Percentiles rank a stretch among this genome's conserved stretches.
Conservation (phyloP, 2,888 invertebrate genomes). For the Myathropa florea region DNA sequence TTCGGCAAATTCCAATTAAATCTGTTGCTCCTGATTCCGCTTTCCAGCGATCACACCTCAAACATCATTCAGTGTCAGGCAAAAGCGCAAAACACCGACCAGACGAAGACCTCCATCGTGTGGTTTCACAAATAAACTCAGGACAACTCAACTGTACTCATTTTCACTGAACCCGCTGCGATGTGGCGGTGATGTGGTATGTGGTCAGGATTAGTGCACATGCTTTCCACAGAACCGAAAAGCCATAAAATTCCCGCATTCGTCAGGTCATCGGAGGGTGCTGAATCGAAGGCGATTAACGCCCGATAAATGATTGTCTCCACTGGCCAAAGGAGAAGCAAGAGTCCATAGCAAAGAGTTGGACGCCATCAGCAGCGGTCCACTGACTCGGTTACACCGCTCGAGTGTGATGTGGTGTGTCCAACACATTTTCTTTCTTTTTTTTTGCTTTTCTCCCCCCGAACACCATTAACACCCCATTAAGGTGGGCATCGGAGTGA, state of each 20-base stretch:
- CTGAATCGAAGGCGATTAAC: constrained; percentile 36
- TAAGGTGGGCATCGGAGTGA: constrained; percentile 2
- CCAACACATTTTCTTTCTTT: neutral
- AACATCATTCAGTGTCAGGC: neutral
- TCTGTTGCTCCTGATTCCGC: neutral
- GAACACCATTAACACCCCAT: constrained; percentile 5
- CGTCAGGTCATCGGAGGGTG: constrained; percentile 23
- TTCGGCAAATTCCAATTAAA: neutral
- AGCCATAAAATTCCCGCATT: constrained; percentile 6
- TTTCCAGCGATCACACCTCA: neutral
- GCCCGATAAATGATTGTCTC: constrained; percentile 13
- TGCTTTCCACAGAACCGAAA: neutral
- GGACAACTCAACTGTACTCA: neutral
- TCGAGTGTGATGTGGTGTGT: constrained; percentile 5
- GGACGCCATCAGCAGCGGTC: constrained; percentile 2
- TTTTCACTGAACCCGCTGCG: neutral
- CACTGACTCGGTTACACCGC: no score
- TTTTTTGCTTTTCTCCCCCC: neutral
- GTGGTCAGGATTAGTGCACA: neutral
- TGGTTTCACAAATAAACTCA: neutral
- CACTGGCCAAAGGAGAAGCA: neutral
- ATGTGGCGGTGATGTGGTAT: neutral
- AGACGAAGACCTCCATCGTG: neutral
- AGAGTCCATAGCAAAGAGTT: no score
- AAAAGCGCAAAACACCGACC: neutral